Conservation (phyloP, 2,888 invertebrate genomes). For the Athripsodes cinereus region DNA sequence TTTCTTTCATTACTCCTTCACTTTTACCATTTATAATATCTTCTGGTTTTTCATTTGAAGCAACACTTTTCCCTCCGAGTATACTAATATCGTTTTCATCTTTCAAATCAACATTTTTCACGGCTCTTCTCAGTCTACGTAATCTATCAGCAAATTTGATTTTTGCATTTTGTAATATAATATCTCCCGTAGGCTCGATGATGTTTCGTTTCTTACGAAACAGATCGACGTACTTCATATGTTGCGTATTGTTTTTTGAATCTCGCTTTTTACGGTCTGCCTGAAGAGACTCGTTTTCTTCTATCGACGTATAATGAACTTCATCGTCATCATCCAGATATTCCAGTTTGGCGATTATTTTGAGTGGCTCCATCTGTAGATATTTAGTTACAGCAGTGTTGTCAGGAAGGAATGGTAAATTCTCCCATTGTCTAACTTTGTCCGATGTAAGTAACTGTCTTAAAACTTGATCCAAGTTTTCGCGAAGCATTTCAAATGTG, state of each 20-base stretch:
- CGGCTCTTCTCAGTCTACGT: not conserved
- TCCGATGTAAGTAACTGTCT: conserved; percentile 56
- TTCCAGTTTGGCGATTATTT: not conserved
- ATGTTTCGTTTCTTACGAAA: conserved; percentile 2
- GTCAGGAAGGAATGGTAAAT: not conserved
- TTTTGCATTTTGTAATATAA: not conserved
- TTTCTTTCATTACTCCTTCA: conserved; percentile 6
- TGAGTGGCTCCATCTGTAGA: not conserved
- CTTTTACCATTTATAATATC: not conserved
- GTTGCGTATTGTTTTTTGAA: not conserved
- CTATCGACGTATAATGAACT: not conserved
- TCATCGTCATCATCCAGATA: not conserved
- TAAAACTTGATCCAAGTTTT: conserved; percentile 67
- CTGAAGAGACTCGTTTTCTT: not conserved
- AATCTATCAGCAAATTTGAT: not conserved
- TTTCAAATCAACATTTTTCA: not conserved
- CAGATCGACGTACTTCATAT: not conserved
- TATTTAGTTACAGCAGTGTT: not conserved
- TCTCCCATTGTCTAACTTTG: conserved; percentile 3
- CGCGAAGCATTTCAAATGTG: conserved; percentile 83
- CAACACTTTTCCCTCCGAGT: not conserved
- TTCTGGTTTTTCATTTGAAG: not conserved
- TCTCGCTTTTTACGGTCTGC: not conserved
- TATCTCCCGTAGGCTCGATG: not conserved
- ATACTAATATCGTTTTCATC: not conserved